These are phyloP conservation scores for Agrochola macilenta DNA, from an alignment of 2,888 invertebrate genomes.

Conservation along the genomic window DNA sequence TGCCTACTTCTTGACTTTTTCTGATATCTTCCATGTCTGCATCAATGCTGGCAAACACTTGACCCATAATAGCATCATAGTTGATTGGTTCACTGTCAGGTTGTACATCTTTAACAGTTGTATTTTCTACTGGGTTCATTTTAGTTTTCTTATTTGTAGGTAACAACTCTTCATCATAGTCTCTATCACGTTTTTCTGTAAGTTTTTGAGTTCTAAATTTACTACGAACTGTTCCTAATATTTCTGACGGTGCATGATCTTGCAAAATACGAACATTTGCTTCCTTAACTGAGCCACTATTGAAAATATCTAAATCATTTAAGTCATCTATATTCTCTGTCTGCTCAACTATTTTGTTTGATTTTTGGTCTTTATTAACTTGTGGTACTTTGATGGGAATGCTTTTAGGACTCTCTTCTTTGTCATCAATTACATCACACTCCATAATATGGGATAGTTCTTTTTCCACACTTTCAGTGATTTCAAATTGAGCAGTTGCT, in stretches of 20 bases:
- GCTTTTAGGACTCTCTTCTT: slow-evolving; percentile 51
- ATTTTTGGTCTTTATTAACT: slow-evolving; percentile 14
- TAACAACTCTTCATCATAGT: slow-evolving; percentile 63
- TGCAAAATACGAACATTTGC: slow-evolving; percentile 74
- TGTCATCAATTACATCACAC: slow-evolving; percentile 66
- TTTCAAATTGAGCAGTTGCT: slow-evolving; percentile 80
- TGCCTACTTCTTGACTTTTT: slow-evolving; percentile 68
- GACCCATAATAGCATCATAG: slow-evolving; percentile 83
- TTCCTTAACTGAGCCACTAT: slow-evolving; percentile 80
- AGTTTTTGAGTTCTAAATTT: slow-evolving; percentile 72
- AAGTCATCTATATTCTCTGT: slow-evolving; percentile 71
- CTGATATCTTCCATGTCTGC: slow-evolving; percentile 79
- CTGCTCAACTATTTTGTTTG: slow-evolving; percentile 32
- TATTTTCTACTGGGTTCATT: slow-evolving; percentile 54
- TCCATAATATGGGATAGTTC: slow-evolving; percentile 82
- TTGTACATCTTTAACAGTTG: slow-evolving; percentile 45
- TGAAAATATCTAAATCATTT: slow-evolving; percentile 83
- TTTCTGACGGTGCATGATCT: slow-evolving; percentile 78
- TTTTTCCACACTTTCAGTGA: slow-evolving; percentile 85
- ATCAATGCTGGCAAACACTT: slow-evolving; percentile 86
- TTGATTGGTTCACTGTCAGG: slow-evolving; percentile 79
- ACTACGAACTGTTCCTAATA: slow-evolving; percentile 74
- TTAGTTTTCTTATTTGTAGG: slow-evolving; percentile 79
- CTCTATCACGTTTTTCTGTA: slow-evolving; percentile 77
- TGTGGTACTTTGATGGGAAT: slow-evolving; percentile 25